phyloP scores from a whole-genome alignment of 1,140 invertebrate species.

The Leptonema lineaticorne region DNA sequence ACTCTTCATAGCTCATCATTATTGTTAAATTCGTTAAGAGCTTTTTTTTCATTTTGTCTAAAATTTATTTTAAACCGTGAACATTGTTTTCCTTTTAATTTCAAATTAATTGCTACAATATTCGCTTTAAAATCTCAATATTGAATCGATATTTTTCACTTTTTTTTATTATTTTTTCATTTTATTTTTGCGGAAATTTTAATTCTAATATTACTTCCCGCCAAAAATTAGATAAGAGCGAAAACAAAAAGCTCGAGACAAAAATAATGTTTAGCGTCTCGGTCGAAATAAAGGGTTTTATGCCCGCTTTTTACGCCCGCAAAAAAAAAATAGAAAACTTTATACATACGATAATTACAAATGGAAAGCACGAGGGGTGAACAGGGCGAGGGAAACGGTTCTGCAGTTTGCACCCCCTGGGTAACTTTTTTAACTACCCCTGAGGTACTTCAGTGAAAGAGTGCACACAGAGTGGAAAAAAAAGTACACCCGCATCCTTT shows the following conservation, averaged over 20 bases:
- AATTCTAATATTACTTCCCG: too few species aligned
- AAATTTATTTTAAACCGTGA: slow-evolving; percentile 36
- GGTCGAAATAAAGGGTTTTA: slow-evolving; percentile 11
- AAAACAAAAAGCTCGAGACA: slow-evolving; percentile 15
- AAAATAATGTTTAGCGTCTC: neutral
- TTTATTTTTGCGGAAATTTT: too few species aligned
- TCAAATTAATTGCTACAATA: slow-evolving; percentile 12
- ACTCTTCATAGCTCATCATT: slow-evolving; percentile 23
- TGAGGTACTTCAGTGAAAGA: neutral
- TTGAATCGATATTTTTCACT: too few species aligned
- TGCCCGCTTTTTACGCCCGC: neutral
- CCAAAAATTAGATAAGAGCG: slow-evolving; percentile 1
- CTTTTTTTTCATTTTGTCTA: slow-evolving; percentile 22
- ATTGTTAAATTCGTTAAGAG: slow-evolving; percentile 23
- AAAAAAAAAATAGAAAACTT: slow-evolving; percentile 19
- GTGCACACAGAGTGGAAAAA: neutral
- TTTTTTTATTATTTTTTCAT: too few species aligned
- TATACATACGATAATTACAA: slow-evolving; percentile 31
- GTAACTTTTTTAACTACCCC: slow-evolving; percentile 23
- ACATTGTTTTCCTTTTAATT: slow-evolving; percentile 19
- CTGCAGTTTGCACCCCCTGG: slow-evolving; percentile 16
- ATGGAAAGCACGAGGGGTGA: too few species aligned
- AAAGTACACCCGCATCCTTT: neutral
- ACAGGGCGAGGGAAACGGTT: slow-evolving; percentile 20
- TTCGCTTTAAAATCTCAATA: slow-evolving; percentile 18